Base-by-base conservation (phyloP, 2,888 invertebrate genomes). In the Cantharis rufa region DNA sequence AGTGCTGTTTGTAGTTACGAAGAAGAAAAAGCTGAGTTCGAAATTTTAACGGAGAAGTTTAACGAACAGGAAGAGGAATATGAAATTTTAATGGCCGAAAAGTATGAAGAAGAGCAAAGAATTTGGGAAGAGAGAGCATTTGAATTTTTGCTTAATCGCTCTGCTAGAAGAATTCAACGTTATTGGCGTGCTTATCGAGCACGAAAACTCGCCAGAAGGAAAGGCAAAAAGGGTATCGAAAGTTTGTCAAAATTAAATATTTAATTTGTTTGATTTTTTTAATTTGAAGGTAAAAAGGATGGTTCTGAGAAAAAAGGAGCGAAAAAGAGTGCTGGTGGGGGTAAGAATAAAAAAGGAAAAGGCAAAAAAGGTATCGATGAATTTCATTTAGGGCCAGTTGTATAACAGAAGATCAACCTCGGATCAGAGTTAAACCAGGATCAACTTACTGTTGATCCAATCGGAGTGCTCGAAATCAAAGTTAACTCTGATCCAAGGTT, bases 61-160 rank as follows among this genome's bases (percentile, higher is more conserved):
- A 90, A 89, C 5, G 89, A 89, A 72, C 92, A 92, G 85, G 90
- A 91, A 82, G 85, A 86, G 68, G 88, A 90, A 69, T 92, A 91
- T 82, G 84, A 88, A 10, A 89, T 89, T 1, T 84, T 92, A 63
- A 91, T 92, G 91, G 88, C 83, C 13, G 92, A 92, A 81, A 89
- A 91, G 80, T 90, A 90, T 74, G 88, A 83, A 21, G 91, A 92
- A 81, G 89, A 91, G 76, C 86, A 88, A 71, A 89, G 90, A 83
- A 89, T 91, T 82, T 89, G 90, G 88, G 87, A 88, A 28, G 88
- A 89, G 80, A 91, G 90, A 86, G 89, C 86, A 10, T 79, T 79
- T 16, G 80, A 79, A 16, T 85, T 86, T 64, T 81, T 84, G 48
- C 75, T 76, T 7, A 81, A 82, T 63, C 80, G 84, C 10, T 82